Evolutionary conservation across 2,113 vertebrate genomes (phyloP).

Genomic region (Cygnus buccinator): DNA sequence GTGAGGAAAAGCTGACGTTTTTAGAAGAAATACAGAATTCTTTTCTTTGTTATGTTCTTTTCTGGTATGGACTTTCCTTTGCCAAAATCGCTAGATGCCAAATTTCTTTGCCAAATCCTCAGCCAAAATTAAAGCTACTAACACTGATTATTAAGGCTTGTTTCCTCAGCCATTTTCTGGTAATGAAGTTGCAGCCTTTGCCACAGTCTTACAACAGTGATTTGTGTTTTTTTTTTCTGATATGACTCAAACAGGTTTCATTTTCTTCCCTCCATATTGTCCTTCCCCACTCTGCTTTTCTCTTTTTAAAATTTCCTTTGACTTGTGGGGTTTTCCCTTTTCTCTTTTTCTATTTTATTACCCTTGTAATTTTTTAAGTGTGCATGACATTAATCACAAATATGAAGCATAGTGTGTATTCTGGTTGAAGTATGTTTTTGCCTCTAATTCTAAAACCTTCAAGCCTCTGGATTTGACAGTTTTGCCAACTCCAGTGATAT

Average conservation of each 20-base stretch:
- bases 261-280: background rate
- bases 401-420: background rate
- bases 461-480: background rate
- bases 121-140: background rate
- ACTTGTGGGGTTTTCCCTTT: background rate
- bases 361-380: background rate
- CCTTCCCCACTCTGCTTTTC: background rate
- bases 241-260: background rate
- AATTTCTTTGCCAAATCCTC: background rate
- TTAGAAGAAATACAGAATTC: background rate
- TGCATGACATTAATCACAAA: background rate
- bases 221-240: background rate
- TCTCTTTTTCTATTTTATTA: background rate
- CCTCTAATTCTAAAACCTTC: background rate
- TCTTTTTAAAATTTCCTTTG: background rate
- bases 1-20: background rate
- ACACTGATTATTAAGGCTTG: background rate
- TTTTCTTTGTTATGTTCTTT: background rate
- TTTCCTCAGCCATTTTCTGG: background rate
- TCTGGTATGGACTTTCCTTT: background rate
- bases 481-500: background rate
- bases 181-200: background rate
- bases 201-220: background rate
- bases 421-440: background rate
- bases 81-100: background rate